A percentile compares a stretch with the other conserved stretches of the same genome.
Conservation (phyloP, 2,113 vertebrate species). For the Enhydra lutris region DNA sequence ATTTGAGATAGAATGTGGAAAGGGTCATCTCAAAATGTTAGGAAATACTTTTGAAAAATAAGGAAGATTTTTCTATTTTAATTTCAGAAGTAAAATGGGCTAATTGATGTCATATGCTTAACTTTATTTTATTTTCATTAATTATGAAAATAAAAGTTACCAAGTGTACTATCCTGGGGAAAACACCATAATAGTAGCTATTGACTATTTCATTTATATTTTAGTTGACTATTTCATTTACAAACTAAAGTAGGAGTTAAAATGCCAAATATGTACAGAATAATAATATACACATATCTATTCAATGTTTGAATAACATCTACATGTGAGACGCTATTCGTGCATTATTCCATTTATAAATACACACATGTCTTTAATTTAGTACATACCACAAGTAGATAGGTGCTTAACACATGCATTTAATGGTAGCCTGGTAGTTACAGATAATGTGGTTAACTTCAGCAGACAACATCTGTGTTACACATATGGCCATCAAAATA, state of each 20-base stretch:
- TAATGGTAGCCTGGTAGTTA: background rate
- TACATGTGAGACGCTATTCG: background rate
- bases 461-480: conserved; percentile 44
- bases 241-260: background rate
- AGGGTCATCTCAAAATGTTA: background rate
- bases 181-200: background rate
- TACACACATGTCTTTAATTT: background rate
- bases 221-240: conserved; percentile 19
- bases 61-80: background rate
- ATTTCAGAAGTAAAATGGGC: background rate
- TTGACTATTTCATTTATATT: background rate
- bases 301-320: background rate
- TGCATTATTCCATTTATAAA: background rate
- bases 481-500: conserved; percentile 60
- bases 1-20: background rate
- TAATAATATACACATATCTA: background rate
- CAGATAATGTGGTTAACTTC: conserved; percentile 37
- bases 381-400: background rate
- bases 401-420: background rate
- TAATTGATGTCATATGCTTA: background rate
- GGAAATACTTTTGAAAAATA: conserved; percentile 9
- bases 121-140: conserved; percentile 32
- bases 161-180: background rate
- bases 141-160: conserved; percentile 22
- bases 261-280: background rate